phyloP scores from a whole-genome alignment of 2,113 vertebrate genomes.

The Laterallus jamaicensis region DNA sequence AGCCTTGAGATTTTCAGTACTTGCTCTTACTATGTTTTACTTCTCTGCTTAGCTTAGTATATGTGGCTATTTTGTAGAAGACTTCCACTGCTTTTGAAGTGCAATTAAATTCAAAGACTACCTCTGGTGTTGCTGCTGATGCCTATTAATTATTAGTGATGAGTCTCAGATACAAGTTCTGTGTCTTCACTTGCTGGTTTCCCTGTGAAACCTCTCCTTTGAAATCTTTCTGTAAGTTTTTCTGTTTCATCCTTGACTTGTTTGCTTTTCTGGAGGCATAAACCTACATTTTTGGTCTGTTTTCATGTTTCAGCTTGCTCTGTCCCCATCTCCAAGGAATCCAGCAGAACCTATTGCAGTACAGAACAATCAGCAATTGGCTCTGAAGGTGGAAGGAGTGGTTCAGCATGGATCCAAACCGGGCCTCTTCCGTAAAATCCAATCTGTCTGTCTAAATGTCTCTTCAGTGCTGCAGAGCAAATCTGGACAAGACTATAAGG shows the following conservation, averaged over 20 bases:
- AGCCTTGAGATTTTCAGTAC: not conserved
- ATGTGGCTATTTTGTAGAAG: not conserved
- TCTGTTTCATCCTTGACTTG: not conserved
- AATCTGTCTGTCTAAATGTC: constrained; percentile 92
- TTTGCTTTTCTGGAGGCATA: not conserved
- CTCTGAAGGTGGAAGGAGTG: constrained; percentile 95
- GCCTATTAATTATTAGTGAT: not conserved
- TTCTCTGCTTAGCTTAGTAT: not conserved
- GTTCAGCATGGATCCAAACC: constrained; percentile 94
- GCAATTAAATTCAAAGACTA: not conserved
- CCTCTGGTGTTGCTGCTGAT: not conserved
- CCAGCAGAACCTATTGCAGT: constrained; percentile 92
- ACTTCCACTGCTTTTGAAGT: not conserved
- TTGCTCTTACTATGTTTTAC: not conserved
- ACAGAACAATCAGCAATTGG: constrained; percentile 93
- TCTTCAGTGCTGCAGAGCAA: constrained; percentile 93
- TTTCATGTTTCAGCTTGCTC: constrained; percentile 82
- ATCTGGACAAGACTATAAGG: constrained; percentile 90
- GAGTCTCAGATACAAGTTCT: not conserved
- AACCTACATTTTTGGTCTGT: not conserved
- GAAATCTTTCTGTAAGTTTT: not conserved
- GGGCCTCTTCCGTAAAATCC: constrained; percentile 95
- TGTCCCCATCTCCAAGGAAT: constrained; percentile 93
- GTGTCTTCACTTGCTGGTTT: not conserved
- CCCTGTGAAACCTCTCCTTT: not conserved